Evolutionary conservation across 2,888 invertebrate genomes (phyloP), one percentile per base, ranked within the genome.

Genomic region (Trichacis sp.): DNA sequence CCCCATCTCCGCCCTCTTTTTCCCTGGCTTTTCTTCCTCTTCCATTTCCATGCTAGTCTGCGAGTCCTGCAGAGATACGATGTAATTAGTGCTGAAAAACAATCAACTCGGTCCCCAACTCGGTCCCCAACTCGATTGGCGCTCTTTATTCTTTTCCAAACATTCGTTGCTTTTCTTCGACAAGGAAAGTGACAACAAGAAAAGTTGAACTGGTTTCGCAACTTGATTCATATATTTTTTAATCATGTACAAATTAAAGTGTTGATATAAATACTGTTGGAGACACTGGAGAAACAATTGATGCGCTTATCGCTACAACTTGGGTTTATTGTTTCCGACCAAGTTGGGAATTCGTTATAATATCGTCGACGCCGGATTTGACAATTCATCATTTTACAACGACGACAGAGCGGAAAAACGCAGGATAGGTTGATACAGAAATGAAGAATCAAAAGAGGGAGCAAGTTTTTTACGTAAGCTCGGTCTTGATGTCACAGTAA

Each of bases 1-100:
- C 40, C n/a, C 58, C 58, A 9, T 52, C n/a, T 49, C 30, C 8
- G 8, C 24, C 24, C 3, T 24, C 4, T 8, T 53, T 47, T 59
- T 43, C 42, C 45, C 40, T 11, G 33, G 17, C 17, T 57, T 66
- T 24, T 59, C 62, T 8, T 69, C 65, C 18, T 74, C 73, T n/a
- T n/a, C n/a, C n/a, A n/a, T n/a, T 2, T 73, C 74, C 24, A 54
- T 57, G 20, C 65, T 70, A 45, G 68, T 72, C 4, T 71, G 70
- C 1, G 76, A 76, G 59, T 76, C 76, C 81, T 81, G 42, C 24
- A 64, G 45, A 62, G 19, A 47, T 15, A 53, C 17, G 46, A 46
- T 24, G 24, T 20, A 46, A 46, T 46, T 46, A 46, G 46, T 46
- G 46, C 24, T 46, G 46, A 45, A 45, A 45, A 42, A 3, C 2